These are phyloP conservation scores for Meda fulgida DNA, from an alignment of 2,797 vertebrate genomes.

Conservation along the genomic window DNA sequence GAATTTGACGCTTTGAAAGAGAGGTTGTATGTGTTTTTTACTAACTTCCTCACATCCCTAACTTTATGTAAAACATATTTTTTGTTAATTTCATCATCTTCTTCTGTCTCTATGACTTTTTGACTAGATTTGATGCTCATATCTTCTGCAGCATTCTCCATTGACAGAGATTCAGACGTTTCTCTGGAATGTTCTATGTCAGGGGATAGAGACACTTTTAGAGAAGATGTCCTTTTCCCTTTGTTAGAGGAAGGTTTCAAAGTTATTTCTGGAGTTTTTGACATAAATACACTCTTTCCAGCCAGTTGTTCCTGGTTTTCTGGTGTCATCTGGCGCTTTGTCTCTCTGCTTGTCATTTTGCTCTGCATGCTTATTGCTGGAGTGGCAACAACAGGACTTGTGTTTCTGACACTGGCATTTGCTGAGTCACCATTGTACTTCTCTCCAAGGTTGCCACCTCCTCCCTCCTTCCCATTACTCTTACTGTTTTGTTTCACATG, in stretches of 20 bases:
- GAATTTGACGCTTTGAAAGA: slow-evolving; percentile 76
- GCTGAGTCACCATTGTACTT: slow-evolving; percentile 69
- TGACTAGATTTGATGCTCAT: slow-evolving; percentile 1
- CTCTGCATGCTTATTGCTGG: slow-evolving; percentile 58
- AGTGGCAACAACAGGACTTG: slow-evolving; percentile 59
- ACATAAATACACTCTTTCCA: slow-evolving; percentile 67
- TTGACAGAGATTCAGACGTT: slow-evolving; percentile 42
- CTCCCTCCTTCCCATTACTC: slow-evolving; percentile 50
- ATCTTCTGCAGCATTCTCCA: slow-evolving; percentile 25
- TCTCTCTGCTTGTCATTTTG: slow-evolving; percentile 68
- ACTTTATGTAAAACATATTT: slow-evolving; percentile 83
- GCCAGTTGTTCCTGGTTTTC: slow-evolving; percentile 69
- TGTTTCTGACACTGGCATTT: slow-evolving; percentile 65
- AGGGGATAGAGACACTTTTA: slow-evolving; percentile 67
- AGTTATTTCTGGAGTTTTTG: slow-evolving; percentile 76
- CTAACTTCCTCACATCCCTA: slow-evolving; percentile 87
- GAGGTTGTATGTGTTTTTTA: slow-evolving; percentile 89
- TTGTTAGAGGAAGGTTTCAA: slow-evolving; percentile 64
- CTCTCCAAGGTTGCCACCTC: slow-evolving; percentile 47
- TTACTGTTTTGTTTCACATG: slow-evolving; percentile 46
- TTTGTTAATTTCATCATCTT: slow-evolving; percentile 66
- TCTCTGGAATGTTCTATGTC: slow-evolving; percentile 66
- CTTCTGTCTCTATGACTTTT: slow-evolving; percentile 38
- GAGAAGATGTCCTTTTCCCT: slow-evolving; percentile 74
- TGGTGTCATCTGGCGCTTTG: slow-evolving; percentile 64